Base-by-base conservation (phyloP, 2,888 invertebrate genomes). In the Agrypnus murinus region DNA sequence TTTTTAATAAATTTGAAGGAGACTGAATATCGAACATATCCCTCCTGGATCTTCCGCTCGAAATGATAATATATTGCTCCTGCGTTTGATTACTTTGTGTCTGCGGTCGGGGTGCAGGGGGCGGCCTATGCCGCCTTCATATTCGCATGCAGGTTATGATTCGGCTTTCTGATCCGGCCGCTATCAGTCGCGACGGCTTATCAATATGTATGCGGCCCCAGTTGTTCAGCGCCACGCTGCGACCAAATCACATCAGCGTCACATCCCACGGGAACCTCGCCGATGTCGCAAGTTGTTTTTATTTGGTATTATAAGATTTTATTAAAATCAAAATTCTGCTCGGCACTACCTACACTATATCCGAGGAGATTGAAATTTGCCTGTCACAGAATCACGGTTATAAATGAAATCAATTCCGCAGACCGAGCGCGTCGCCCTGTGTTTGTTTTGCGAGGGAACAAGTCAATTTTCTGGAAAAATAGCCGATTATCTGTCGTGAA, bases 361-460 rank as follows among this genome's bases (percentile, higher is more conserved):
- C 69, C 69, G 71, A 58, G 50, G 74, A 78, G 79, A 80, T 81
- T 81, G 81, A 80, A 81, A 80, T 81, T 79, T 77, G 77, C 77
- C 72, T 77, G 79, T 77, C 81, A 73, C 73, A 73, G 75, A 77
- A 75, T 77, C 75, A 72, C 74, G 76, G 78, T 80, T 81, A 81
- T 80, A 81, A 81, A 82, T 81, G 82, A 80, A 82, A 82, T 82
- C 81, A 81, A 82, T 82, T 81, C 78, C 73, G 72, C 69, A 66
- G 76, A 74, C 76, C 75, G 78, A 76, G 76, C 67, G 72, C 74
- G 77, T 77, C 77, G 74, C 77, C 74, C 72, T 67, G 73, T 79
- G 79, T 81, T 80, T 80, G 79, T 79, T 77, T 80, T 78, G 74
- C 74, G 67, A 75, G 74, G 76, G 78, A 79, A 80, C 81, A 79